These are phyloP conservation scores for Phrynocephalus vlangalii DNA, from an alignment of 2,797 vertebrate genomes.

Conservation along the genomic window DNA sequence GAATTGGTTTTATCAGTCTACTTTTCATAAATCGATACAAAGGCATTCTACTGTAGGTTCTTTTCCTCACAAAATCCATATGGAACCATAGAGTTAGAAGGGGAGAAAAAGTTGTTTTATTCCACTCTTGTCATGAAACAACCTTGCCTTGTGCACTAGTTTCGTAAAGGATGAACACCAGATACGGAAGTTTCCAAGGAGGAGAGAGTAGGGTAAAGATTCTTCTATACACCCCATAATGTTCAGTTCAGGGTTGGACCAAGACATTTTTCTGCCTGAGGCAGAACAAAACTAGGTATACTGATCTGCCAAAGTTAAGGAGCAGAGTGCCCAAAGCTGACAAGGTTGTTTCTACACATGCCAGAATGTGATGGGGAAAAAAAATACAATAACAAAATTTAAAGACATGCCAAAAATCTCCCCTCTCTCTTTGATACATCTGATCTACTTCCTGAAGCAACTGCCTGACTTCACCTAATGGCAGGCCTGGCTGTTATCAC, in stretches of 20 bases:
- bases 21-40: constrained; percentile 27
- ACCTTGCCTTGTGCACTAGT: not conserved
- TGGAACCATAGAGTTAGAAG: not conserved
- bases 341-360: not conserved
- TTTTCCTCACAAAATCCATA: constrained; percentile 12
- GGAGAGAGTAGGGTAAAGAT: not conserved
- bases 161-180: not conserved
- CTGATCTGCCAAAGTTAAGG: not conserved
- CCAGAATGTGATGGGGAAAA: not conserved
- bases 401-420: not conserved
- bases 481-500: not conserved
- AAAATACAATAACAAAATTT: not conserved
- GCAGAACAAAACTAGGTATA: not conserved
- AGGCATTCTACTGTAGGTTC: constrained; percentile 24
- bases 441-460: not conserved
- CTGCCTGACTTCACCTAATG: not conserved
- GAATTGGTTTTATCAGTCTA: constrained; percentile 51
- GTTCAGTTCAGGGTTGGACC: not conserved
- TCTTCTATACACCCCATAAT: not conserved
- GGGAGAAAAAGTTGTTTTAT: not conserved
- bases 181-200: not conserved
- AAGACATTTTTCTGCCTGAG: not conserved
- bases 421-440: not conserved
- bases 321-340: too few relatives aligned
- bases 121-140: not conserved